A percentile compares a stretch with the other conserved stretches of the same genome.
These are phyloP conservation scores for Ectemnius lituratus DNA, from an alignment of 2,888 invertebrate genomes.

Conservation along the genomic window DNA sequence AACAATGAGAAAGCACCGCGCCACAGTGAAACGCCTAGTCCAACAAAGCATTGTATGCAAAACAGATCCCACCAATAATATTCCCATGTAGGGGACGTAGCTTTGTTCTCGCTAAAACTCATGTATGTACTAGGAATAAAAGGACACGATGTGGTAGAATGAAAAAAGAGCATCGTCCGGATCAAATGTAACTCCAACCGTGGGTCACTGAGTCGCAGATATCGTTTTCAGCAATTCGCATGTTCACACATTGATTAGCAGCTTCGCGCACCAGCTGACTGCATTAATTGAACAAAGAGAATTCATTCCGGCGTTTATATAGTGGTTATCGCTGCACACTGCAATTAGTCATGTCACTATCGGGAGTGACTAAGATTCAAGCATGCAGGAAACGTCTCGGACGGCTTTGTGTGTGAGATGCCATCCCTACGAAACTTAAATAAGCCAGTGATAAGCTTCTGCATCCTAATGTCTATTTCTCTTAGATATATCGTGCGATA, in stretches of 20 bases:
- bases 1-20: conserved; percentile 37
- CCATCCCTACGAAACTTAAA: conserved; percentile 32
- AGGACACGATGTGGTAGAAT: neutral
- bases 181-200: neutral
- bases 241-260: conserved; percentile 7
- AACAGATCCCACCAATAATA: conserved; percentile 43
- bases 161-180: neutral
- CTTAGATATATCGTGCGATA: conserved; percentile 25
- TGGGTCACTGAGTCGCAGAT: neutral
- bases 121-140: conserved; percentile 6
- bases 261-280: conserved; percentile 1
- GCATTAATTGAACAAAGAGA: conserved; percentile 20
- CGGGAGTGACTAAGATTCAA: conserved; percentile 56
- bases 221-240: conserved; percentile 9
- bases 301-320: conserved; percentile 17
- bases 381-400: conserved; percentile 42
- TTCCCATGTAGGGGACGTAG: conserved; percentile 30
- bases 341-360: conserved; percentile 54
- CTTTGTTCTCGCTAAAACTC: conserved; percentile 19
- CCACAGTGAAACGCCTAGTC: conserved; percentile 36
- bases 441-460: conserved; percentile 15
- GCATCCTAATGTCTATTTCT: conserved; percentile 40
- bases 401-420: conserved; percentile 28
- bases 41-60: conserved; percentile 60
- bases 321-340: conserved; percentile 34